A percentile compares a stretch with the other conserved stretches of the same genome.
Conservation (phyloP, 2,888 invertebrate genomes). For the Neoscelio sp. region DNA sequence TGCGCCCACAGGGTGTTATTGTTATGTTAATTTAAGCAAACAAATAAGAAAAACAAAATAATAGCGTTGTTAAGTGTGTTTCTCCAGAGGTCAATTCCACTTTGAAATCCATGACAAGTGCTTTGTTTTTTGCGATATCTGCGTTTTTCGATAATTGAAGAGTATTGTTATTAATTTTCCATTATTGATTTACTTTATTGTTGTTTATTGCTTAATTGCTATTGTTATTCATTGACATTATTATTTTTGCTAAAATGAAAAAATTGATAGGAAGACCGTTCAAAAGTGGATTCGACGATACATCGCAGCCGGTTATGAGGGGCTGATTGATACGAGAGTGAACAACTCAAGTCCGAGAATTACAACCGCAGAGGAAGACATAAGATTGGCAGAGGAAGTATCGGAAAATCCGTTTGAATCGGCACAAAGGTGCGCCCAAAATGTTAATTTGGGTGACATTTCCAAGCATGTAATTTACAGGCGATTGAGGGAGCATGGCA, state of each 20-base stretch:
- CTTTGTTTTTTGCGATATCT: too few species aligned
- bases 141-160: too few species aligned
- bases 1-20: too few species aligned
- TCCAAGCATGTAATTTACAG: neutral
- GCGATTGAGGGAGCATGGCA: slow-evolving; percentile 16
- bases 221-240: neutral
- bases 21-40: too few species aligned
- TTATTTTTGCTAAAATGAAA: neutral
- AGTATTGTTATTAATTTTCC: too few species aligned
- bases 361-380: slow-evolving; percentile 14
- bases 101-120: too few species aligned
- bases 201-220: too few species aligned
- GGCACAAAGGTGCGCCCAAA: neutral
- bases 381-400: slow-evolving; percentile 14
- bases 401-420: slow-evolving; percentile 22
- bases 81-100: too few species aligned
- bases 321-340: neutral
- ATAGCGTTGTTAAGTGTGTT: too few species aligned
- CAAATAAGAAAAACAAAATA: too few species aligned
- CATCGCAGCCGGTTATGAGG: neutral
- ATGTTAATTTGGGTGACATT: slow-evolving; percentile 10
- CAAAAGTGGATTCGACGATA: slow-evolving; percentile 14
- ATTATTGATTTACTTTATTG: too few species aligned
- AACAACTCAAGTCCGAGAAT: neutral
- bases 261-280: neutral